phyloP scores from a whole-genome alignment of 2,113 vertebrate species.

The Neomonachus schauinslandi region DNA sequence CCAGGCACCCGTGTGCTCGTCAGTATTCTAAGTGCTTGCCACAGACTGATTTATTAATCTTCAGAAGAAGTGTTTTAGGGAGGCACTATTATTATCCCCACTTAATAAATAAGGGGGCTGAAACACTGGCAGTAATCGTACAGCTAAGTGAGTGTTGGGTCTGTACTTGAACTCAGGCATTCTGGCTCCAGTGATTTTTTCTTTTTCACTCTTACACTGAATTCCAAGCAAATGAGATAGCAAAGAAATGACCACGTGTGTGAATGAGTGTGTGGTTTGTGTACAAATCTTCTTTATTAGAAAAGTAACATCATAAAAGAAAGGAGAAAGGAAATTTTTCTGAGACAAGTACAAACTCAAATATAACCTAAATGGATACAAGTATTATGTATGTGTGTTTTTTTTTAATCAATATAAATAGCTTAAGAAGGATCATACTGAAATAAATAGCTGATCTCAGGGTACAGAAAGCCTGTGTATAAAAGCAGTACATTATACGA shows the following conservation, averaged over 20 bases:
- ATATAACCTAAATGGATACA: not conserved
- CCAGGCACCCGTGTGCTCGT: not conserved
- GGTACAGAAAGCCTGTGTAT: not conserved
- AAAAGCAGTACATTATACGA: not conserved
- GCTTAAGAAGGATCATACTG: not conserved
- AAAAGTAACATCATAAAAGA: constrained; percentile 1
- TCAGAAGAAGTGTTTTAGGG: not conserved
- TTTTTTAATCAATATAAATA: not conserved
- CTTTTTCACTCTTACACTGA: not conserved
- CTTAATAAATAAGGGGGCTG: not conserved
- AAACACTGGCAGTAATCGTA: not conserved
- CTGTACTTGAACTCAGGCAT: not conserved
- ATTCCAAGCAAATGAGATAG: not conserved
- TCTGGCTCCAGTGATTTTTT: not conserved
- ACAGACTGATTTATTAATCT: not conserved
- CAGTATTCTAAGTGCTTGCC: not conserved
- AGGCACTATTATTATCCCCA: not conserved
- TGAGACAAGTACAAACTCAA: not conserved
- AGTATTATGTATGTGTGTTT: not conserved
- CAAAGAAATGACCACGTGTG: not conserved
- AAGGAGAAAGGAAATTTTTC: constrained; percentile 40
- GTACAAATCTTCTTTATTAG: not conserved
- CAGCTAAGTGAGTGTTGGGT: not conserved
- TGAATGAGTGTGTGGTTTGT: not conserved
- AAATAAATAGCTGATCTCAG: constrained; percentile 7